A percentile compares a stretch with the other conserved stretches of the same genome.
These are phyloP conservation scores for Pagrus major DNA, from an alignment of 2,113 vertebrate species.

Conservation along the genomic window DNA sequence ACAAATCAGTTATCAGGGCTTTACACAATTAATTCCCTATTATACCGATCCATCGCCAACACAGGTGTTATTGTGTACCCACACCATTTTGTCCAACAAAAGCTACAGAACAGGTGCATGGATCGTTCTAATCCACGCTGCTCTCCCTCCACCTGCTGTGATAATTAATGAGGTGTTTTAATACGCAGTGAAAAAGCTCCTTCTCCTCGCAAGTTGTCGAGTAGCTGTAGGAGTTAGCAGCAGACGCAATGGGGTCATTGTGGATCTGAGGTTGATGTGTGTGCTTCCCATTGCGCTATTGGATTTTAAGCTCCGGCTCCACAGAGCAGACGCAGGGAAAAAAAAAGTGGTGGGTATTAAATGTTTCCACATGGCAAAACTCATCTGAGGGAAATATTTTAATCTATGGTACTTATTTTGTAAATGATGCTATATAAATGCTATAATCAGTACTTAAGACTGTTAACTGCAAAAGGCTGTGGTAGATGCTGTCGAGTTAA, in stretches of 20 bases:
- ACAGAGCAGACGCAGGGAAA: slow-evolving; percentile 14
- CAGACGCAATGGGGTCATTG: slow-evolving; percentile 59
- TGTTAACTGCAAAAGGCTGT: background rate
- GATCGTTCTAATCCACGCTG: slow-evolving; percentile 61
- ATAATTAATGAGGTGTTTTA: slow-evolving; percentile 77
- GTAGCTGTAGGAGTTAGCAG: slow-evolving; percentile 41
- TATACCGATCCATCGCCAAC: slow-evolving; percentile 29
- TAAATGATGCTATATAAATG: background rate
- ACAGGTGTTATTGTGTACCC: slow-evolving; percentile 70
- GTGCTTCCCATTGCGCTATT: slow-evolving; percentile 41
- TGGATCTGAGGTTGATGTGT: slow-evolving; percentile 46
- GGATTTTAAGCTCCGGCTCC: slow-evolving; percentile 45
- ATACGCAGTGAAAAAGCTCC: slow-evolving; percentile 50
- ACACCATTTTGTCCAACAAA: slow-evolving; percentile 67
- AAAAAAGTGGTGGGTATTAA: slow-evolving; percentile 22
- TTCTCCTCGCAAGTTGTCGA: slow-evolving; percentile 35
- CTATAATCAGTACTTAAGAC: background rate
- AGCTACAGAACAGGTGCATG: slow-evolving; percentile 69
- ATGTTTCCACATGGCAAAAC: background rate
- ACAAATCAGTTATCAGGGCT: slow-evolving; percentile 46
- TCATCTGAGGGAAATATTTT: slow-evolving; percentile 8
- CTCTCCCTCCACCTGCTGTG: slow-evolving; percentile 73
- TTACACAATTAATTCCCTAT: slow-evolving; percentile 39
- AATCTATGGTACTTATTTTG: background rate
- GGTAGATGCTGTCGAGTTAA: no score